Base-by-base conservation (phyloP, 30 jellyfish, hydroid and myxozoan species). In the Phacellophora camtschatica region DNA sequence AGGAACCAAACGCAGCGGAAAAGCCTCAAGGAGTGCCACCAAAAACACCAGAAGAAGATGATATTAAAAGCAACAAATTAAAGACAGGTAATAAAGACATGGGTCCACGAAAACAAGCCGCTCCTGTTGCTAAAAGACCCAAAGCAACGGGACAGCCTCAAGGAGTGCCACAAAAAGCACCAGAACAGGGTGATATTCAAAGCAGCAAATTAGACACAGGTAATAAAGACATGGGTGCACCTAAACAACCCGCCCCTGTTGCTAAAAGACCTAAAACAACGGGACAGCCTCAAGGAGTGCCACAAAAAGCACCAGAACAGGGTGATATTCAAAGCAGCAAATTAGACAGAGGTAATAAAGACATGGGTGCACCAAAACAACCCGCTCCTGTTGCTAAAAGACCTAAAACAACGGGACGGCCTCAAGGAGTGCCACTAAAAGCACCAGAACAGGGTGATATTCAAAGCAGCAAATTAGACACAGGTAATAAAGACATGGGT, bases 371-470 rank as follows among this genome's bases (percentile, higher is more conserved):
- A 13, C 81, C 81, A 33, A 50, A 46, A 27, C 41, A 62, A 27
- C 81, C 89, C 8, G 43, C 58, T 15, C 78, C 69, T 23, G 66
- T 43, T 15, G 16, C 68, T 13, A 32, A 54, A 74, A 48, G 48
- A 5, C 59, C 29, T 27, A 67, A 39, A 32, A 61, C 31, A 34
- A 51, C 39, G 11, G 76, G n/a, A n/a, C n/a, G n/a, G n/a, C n/a
- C n/a, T n/a, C 61, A 23, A 67, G 82, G 66, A 34, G 66, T 15
- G 8, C 35, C 66, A 0, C 24, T 30, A 39, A 68, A 66, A 42
- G 77, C 77, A 24, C 77, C 92, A 1, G 84, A 66, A 65, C 65
- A 36, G n/a, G 84, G 84, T 23, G 92, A 48, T 9, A 53, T 42
- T 7, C 51, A 48, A 1, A 61, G 78, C 2, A 66, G 45, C 13